These are phyloP conservation scores for Atherinomorus stipes DNA, from an alignment of 2,113 vertebrate genomes.

Conservation along the genomic window DNA sequence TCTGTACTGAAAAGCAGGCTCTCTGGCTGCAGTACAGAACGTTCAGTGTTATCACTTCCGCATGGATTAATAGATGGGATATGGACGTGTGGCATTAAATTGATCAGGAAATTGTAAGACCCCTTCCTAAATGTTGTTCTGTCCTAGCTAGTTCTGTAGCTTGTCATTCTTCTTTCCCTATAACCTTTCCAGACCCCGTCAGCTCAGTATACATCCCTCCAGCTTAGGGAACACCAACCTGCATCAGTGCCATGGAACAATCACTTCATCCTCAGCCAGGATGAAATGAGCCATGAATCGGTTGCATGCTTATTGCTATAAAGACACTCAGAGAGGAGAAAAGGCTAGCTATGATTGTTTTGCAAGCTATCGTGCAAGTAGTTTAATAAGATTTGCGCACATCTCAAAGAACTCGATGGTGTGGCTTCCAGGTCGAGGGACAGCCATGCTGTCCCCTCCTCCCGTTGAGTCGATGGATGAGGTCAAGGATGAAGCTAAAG, in stretches of 20 bases:
- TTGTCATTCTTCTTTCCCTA: constrained; percentile 62
- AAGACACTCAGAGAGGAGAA: constrained; percentile 88
- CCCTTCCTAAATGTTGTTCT: constrained; percentile 63
- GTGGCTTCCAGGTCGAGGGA: constrained; percentile 95
- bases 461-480: constrained; percentile 92
- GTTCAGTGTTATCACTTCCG: constrained; percentile 75
- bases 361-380: constrained; percentile 94
- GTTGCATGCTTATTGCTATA: constrained; percentile 97
- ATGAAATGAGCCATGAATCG: constrained; percentile 89
- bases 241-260: constrained; percentile 85
- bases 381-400: constrained; percentile 99
- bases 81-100: constrained; percentile 57
- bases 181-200: constrained; percentile 58
- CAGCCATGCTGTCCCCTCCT: constrained; percentile 76
- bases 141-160: constrained; percentile 71
- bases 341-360: constrained; percentile 79
- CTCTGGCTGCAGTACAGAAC: constrained; percentile 71
- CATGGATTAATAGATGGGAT: constrained; percentile 50
- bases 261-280: constrained; percentile 84
- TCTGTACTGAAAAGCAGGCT: constrained; percentile 65
- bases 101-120: constrained; percentile 64
- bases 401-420: constrained; percentile 99
- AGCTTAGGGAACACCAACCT: constrained; percentile 77
- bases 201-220: constrained; percentile 64
- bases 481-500: constrained; percentile 91